Conservation (phyloP, 1,140 invertebrate genomes). For the Drosophila ananassae region DNA sequence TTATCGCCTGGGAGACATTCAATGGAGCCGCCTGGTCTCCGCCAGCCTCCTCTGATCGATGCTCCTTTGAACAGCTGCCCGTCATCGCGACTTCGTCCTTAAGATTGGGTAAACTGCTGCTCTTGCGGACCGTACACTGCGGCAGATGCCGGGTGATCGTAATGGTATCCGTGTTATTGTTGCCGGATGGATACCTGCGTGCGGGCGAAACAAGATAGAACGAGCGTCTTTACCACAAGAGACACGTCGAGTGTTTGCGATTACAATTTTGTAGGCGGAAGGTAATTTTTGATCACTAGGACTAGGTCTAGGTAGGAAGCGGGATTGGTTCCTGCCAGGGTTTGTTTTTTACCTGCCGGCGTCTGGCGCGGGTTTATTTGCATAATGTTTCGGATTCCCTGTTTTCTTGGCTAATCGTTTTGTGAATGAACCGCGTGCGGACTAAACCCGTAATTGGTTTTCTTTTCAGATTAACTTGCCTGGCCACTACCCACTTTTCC, state of each 20-base stretch:
- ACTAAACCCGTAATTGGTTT: slow-evolving; percentile 27
- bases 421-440: slow-evolving; percentile 42
- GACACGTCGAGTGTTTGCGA: slow-evolving; percentile 59
- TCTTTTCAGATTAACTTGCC: slow-evolving; percentile 42
- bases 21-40: slow-evolving; percentile 47
- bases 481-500: slow-evolving; percentile 11
- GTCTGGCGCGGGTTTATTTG: slow-evolving; percentile 33
- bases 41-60: slow-evolving; percentile 16
- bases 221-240: slow-evolving; percentile 77
- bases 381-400: slow-evolving; percentile 38
- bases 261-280: slow-evolving; percentile 61
- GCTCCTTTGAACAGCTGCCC: slow-evolving; percentile 46
- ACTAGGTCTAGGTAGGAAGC: slow-evolving; percentile 38
- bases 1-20: slow-evolving; percentile 85
- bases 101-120: slow-evolving; percentile 91
- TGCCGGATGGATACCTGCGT: slow-evolving; percentile 89
- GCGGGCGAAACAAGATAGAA: slow-evolving; percentile 66
- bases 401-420: slow-evolving; percentile 31
- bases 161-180: slow-evolving; percentile 87
- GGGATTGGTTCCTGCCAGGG: slow-evolving; percentile 40
- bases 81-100: slow-evolving; percentile 58
- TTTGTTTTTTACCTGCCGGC: slow-evolving; percentile 38
- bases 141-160: slow-evolving; percentile 71
- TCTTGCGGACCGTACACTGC: slow-evolving; percentile 85
- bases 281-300: slow-evolving; percentile 14